These are phyloP conservation scores for Ciconia maguari DNA, from an alignment of 2,113 vertebrate species.

Conservation along the genomic window DNA sequence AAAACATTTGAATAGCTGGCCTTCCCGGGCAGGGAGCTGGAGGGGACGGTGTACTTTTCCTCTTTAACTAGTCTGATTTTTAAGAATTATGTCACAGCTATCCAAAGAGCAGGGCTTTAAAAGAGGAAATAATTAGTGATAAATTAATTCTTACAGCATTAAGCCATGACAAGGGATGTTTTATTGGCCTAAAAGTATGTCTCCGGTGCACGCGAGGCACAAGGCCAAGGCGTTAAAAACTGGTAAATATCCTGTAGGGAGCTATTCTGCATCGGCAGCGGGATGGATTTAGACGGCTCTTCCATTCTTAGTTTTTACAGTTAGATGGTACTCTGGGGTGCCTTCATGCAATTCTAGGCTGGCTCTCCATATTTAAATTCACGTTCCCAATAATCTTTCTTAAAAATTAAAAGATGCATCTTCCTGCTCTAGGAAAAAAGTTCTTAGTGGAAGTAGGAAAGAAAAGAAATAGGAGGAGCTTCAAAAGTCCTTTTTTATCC, in stretches of 20 bases:
- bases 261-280: background rate
- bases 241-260: conserved; percentile 48
- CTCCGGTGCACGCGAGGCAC: conserved; percentile 31
- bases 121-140: conserved; percentile 58
- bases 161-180: conserved; percentile 43
- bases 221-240: conserved; percentile 49
- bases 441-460: background rate
- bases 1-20: background rate
- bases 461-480: background rate
- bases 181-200: conserved; percentile 37
- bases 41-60: background rate
- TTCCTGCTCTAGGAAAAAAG: background rate
- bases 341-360: conserved; percentile 17
- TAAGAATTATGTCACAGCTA: conserved; percentile 35
- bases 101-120: conserved; percentile 42
- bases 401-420: background rate
- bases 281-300: conserved; percentile 40
- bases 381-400: background rate
- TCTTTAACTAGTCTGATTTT: background rate
- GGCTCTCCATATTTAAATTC: background rate
- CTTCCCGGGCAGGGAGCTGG: background rate
- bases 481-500: background rate
- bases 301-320: conserved; percentile 38
- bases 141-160: conserved; percentile 56
- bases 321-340: conserved; percentile 19